Evolutionary conservation across 1,140 invertebrate species (phyloP), one percentile per base, ranked within the genome.

Genomic region (Pararge aegeria): DNA sequence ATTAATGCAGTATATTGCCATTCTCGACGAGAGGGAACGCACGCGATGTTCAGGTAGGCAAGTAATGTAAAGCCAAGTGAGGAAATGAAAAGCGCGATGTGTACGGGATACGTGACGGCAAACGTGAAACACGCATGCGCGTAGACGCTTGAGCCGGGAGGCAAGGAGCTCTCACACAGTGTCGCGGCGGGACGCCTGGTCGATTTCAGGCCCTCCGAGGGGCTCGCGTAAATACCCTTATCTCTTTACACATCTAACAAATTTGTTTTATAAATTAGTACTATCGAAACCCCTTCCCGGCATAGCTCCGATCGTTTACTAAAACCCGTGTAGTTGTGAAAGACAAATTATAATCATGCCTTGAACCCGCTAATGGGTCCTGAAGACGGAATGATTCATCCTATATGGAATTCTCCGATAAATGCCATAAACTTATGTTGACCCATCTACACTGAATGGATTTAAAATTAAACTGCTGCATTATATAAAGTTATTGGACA

Each of bases 121-220:
- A 7, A 64, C 49, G 51, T 30, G 44, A n/a, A 13, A 49, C 54
- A 71, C 86, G 86, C 86, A 86, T 87, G 86, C 86, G 86, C 84
- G 78, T 12, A 42, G 20, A 37, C 55, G 55, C 70, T n/a, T n/a
- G 70, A 55, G 75, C 77, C 71, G 70, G 74, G 75, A 78, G 70
- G 73, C 74, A 68, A 63, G 71, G 69, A 68, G 77, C 69, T 75
- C 27, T 54, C 71, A 70, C 68, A 86, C 80, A 89, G 86, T 89
- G 83, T 76, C 78, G 83, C 83, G 81, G 71, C 75, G 80, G 81
- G 73, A 77, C 71, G 78, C 73, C 73, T 74, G 85, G 83, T 84
- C 83, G 85, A 88, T 85, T 82, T 78, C 72, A 77, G 75, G 56
- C 64, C 55, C 46, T 67, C 54, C 50, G 50, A 60, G 64, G 42